A percentile compares a stretch with the other conserved stretches of the same genome.
Conservation (phyloP, 2,113 vertebrate genomes). For the Peromyscus californicus region DNA sequence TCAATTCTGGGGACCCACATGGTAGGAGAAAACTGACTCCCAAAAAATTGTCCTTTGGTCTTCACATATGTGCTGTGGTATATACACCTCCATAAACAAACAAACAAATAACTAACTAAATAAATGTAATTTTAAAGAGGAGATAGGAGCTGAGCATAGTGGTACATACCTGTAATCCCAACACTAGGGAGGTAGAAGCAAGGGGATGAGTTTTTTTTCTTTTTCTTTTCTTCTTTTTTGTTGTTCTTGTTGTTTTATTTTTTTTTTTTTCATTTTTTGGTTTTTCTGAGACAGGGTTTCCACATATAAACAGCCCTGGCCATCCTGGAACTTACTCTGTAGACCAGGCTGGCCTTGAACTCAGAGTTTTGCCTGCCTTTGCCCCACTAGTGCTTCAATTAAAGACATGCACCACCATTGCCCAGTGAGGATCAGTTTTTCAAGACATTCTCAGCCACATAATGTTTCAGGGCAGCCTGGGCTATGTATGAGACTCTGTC, state of each 20-base stretch:
- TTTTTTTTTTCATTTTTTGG: background rate
- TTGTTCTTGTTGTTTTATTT: background rate
- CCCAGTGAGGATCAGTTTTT: background rate
- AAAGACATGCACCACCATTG: background rate
- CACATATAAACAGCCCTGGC: background rate
- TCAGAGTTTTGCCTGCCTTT: background rate
- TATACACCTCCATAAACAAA: background rate
- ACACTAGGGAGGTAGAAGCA: background rate
- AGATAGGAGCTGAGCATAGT: background rate
- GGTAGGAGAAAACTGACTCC: background rate
- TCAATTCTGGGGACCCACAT: background rate
- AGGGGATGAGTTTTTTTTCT: background rate
- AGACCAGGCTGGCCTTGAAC: background rate
- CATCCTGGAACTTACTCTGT: background rate
- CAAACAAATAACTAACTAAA: background rate
- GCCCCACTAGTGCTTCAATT: background rate
- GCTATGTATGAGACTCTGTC: background rate
- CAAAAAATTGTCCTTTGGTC: conserved; percentile 12
- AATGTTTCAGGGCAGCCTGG: background rate
- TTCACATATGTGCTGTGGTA: no score
- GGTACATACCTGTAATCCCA: background rate
- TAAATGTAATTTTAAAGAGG: background rate
- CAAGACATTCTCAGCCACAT: background rate
- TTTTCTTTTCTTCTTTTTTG: background rate
- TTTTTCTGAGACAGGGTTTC: background rate